Evolutionary conservation across 1,140 invertebrate genomes (phyloP), one percentile per base, ranked within the genome.

Genomic region (Liolophura sinensis): DNA sequence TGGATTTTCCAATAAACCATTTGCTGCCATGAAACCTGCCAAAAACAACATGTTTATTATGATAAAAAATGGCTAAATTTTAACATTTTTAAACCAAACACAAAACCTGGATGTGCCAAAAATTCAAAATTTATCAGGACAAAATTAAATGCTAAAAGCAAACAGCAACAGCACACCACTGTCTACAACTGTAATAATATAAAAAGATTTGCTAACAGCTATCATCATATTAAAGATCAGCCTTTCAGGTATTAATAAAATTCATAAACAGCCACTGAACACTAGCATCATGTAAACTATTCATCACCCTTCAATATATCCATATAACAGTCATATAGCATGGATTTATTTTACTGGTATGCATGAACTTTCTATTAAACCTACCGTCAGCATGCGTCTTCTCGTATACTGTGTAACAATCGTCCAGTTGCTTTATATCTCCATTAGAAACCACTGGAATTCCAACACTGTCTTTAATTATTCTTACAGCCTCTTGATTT

Each of bases 371-470:
- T 49, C n/a, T 47, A 46, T 16, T 61, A 15, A n/a, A 71, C 71
- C 89, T 86, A 85, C 93, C 95, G 82, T 92, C 87, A 68, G 92
- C 94, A 31, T 89, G 88, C 14, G 93, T 92, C 65, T 79, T 71
- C 49, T 88, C 78, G 65, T 90, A 87, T 24, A 97, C 83, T 22
- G 83, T 71, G 64, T 89, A 75, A 50, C 91, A 92, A 86, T 92
- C 92, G 20, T 89, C 77, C 67, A 93, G 85, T 56, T 83, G 88
- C 77, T 89, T 92, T 0, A 96, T 86, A 79, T 93, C 93, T 63
- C 96, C 96, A 88, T 99, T 98, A 1, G 93, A 94, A 73, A 98
- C 89, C 0, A 98, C 85, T 15, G 96, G 96, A 68, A 97, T 86
- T 51, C 85, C 74, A 11, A 96, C 76, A 64, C 86, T 88, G 61